phyloP scores from a whole-genome alignment of 37 sponge, comb jelly and placozoan species.

The Corticium candelabrum region DNA sequence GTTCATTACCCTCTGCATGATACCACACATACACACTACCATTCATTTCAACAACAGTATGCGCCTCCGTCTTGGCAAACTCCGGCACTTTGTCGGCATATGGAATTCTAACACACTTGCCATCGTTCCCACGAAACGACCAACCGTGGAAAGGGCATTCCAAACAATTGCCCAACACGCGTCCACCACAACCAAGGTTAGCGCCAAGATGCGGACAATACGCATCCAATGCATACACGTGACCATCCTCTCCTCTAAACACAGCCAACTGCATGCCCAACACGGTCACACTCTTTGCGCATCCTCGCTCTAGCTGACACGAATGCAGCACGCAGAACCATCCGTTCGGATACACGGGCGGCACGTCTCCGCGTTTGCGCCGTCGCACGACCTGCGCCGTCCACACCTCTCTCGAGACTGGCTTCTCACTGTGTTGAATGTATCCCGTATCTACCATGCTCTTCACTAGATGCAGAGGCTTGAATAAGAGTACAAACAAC shows the following conservation, averaged over 20 bases:
- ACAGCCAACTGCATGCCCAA: conserved; percentile 47
- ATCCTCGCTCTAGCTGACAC: conserved; percentile 10
- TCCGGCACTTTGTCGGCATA: conserved; percentile 42
- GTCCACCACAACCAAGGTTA: conserved; percentile 43
- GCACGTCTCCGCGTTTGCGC: background rate
- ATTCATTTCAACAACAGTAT: conserved; percentile 32
- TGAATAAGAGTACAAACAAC: background rate
- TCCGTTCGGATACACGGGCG: background rate
- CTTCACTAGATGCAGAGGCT: background rate
- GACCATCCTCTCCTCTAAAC: conserved; percentile 47
- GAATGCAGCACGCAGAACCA: conserved; percentile 36
- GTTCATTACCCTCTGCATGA: conserved; percentile 51
- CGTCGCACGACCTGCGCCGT: background rate
- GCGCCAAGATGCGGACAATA: conserved; percentile 66
- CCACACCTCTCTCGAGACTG: background rate
- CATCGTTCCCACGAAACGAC: conserved; percentile 38
- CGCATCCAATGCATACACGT: conserved; percentile 38
- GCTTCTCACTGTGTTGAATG: background rate
- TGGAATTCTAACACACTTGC: conserved; percentile 44
- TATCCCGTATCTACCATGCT: background rate
- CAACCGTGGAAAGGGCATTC: conserved; percentile 63
- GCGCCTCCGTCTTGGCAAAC: conserved; percentile 32
- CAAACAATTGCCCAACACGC: conserved; percentile 39
- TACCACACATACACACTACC: conserved; percentile 39
- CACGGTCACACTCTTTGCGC: conserved; percentile 13